Evolutionary conservation across 2,888 invertebrate genomes (phyloP), one percentile per base, ranked within the genome.

Genomic region (Eilema sororculum): DNA sequence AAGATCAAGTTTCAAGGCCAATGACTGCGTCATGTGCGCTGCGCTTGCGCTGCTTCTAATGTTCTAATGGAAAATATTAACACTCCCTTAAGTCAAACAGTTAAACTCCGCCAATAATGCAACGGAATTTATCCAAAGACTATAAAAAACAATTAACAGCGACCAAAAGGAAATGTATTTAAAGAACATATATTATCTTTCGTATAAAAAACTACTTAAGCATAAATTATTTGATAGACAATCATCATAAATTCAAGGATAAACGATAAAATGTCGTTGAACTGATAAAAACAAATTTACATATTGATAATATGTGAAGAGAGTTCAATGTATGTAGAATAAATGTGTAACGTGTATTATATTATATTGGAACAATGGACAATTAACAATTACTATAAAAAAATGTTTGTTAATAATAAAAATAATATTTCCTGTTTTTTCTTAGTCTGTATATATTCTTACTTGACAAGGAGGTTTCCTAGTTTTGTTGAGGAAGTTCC

Each of bases 231-330:
- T 89, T 87, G 75, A 84, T 81, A 89, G 86, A 90, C 84, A 84
- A 87, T 77, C n/a, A 79, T 79, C 91, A 93, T 91, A 91, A 90
- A 79, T 89, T 89, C 94, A 95, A 94, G 94, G 94, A 83, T 84
- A 93, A 85, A 83, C 82, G 93, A 94, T 94, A 91, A 93, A 87
- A 82, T 86, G 93, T 92, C 91, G 88, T 84, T 91, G 92, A 94
- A 93, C 94, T 91, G 89, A 91, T 91, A 91, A 90, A 87, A 83
- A 85, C 79, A 87, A 88, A 87, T 87, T 87, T 61, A 30, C 56
- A 28, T 65, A 58, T 16, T 58, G 46, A 68, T n/a, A n/a, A n/a
- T 60, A 58, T 67, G 65, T 59, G n/a, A 41, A 41, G 67, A 72
- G 24, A 72, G 67, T 75, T 61, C 59, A 67, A 72, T 74, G 74